These are phyloP conservation scores for Busseola fusca DNA, from an alignment of 2,888 invertebrate species.

Conservation along the genomic window DNA sequence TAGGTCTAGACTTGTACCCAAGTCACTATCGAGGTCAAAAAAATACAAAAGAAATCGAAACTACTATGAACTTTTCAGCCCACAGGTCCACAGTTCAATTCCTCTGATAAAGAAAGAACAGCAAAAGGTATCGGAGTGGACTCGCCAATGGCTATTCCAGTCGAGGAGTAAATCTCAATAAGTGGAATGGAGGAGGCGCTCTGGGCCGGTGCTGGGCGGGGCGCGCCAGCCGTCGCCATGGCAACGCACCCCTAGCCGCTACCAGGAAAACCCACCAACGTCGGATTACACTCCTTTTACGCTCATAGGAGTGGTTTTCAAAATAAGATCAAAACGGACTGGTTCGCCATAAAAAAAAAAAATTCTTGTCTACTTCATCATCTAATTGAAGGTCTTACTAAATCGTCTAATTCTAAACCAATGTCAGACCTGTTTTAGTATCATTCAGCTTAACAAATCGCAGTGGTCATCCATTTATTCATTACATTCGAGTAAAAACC, in stretches of 20 bases:
- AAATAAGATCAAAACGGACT: slow-evolving; percentile 49
- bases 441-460: slow-evolving; percentile 36
- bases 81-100: slow-evolving; percentile 22
- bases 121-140: slow-evolving; percentile 58
- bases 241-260: slow-evolving; percentile 78
- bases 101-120: slow-evolving; percentile 43
- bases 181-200: slow-evolving; percentile 73
- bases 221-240: slow-evolving; percentile 82
- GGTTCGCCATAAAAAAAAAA: slow-evolving; percentile 4
- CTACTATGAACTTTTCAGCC: slow-evolving; percentile 4
- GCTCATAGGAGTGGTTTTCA: slow-evolving; percentile 43
- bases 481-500: slow-evolving; percentile 59
- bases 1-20: slow-evolving; percentile 17
- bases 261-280: slow-evolving; percentile 66
- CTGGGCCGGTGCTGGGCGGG: slow-evolving; percentile 78
- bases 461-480: slow-evolving; percentile 52
- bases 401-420: slow-evolving; percentile 40
- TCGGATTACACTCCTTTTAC: slow-evolving; percentile 57
- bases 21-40: slow-evolving; percentile 18
- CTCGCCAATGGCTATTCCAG: slow-evolving; percentile 75
- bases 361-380: slow-evolving; percentile 10
- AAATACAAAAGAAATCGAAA: slow-evolving; percentile 31
- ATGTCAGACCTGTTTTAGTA: slow-evolving; percentile 41
- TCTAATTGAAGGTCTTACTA: slow-evolving; percentile 31
- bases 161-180: slow-evolving; percentile 76